phyloP scores from a whole-genome alignment of 2,113 vertebrate genomes.

The Nesoenas mayeri region DNA sequence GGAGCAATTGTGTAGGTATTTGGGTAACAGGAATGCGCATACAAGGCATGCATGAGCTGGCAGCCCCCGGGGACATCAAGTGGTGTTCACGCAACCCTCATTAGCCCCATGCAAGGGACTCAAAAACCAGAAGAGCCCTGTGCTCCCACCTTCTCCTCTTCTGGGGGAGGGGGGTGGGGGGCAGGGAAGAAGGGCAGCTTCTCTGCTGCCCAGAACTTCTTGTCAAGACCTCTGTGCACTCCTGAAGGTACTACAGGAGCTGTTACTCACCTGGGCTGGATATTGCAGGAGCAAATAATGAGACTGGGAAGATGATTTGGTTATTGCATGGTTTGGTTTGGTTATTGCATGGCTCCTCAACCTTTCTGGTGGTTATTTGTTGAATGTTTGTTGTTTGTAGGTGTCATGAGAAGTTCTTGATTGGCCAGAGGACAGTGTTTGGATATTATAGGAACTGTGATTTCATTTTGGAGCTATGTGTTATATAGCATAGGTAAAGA shows the following conservation, averaged over 20 bases:
- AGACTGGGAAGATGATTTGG: neutral
- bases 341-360: accelerated
- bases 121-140: neutral
- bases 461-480: neutral
- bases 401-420: neutral
- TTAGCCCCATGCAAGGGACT: neutral
- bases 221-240: accelerated
- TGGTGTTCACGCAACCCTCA: conserved; percentile 13
- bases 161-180: neutral
- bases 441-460: neutral
- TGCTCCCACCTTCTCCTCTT: neutral
- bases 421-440: neutral
- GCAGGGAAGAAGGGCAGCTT: neutral
- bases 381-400: neutral
- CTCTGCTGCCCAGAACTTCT: neutral
- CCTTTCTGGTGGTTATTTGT: neutral
- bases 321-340: neutral
- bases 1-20: neutral
- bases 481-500: accelerated
- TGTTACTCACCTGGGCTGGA: neutral
- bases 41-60: conserved; percentile 37
- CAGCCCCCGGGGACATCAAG: conserved; percentile 34
- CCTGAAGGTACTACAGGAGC: neutral
- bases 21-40: conserved; percentile 50
- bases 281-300: neutral